Evolutionary conservation across 53 echinoderm and acorn worm species (phyloP).

Genomic region (Patiria pectinifera): DNA sequence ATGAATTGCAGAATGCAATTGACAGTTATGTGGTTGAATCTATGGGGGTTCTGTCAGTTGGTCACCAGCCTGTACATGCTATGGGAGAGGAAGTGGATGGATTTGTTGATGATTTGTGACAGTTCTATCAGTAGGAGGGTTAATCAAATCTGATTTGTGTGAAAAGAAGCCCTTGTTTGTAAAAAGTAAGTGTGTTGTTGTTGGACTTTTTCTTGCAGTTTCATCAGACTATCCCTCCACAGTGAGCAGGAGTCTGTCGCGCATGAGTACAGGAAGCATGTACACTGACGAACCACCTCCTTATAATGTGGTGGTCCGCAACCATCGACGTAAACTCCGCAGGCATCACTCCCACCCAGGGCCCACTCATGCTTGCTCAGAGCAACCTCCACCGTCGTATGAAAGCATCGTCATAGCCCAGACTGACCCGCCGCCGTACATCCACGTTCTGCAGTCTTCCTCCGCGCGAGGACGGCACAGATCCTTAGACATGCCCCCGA

Average conservation of each 20-base stretch:
- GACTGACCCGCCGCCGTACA: slow-evolving; percentile 50
- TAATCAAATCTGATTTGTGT: not conserved
- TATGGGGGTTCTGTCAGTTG: too few species aligned
- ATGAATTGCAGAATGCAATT: too few species aligned
- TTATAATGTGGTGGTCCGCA: slow-evolving; percentile 49
- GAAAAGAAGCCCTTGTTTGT: not conserved
- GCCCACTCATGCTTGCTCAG: slow-evolving; percentile 18
- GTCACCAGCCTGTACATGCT: too few species aligned
- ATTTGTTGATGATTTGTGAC: too few species aligned
- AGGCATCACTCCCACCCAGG: slow-evolving; percentile 51
- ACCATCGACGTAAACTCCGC: slow-evolving; percentile 36
- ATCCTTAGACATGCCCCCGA: slow-evolving; percentile 17
- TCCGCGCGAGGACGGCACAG: not conserved
- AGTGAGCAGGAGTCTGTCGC: slow-evolving; percentile 51
- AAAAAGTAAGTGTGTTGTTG: not conserved
- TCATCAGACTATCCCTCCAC: slow-evolving; percentile 55
- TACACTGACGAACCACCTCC: slow-evolving; percentile 63
- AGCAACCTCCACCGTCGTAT: slow-evolving; percentile 60
- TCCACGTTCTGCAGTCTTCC: slow-evolving; percentile 21
- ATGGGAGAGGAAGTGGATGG: too few species aligned
- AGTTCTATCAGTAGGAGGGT: too few species aligned
- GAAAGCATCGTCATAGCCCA: slow-evolving; percentile 58
- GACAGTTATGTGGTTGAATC: too few species aligned
- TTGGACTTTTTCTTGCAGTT: slow-evolving; percentile 6
- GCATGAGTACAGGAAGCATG: slow-evolving; percentile 55